Percentiles rank a stretch among this genome's conserved stretches.
phyloP scores from a whole-genome alignment of 92 coral and sea anemone species.

The Blastomussa wellsi region DNA sequence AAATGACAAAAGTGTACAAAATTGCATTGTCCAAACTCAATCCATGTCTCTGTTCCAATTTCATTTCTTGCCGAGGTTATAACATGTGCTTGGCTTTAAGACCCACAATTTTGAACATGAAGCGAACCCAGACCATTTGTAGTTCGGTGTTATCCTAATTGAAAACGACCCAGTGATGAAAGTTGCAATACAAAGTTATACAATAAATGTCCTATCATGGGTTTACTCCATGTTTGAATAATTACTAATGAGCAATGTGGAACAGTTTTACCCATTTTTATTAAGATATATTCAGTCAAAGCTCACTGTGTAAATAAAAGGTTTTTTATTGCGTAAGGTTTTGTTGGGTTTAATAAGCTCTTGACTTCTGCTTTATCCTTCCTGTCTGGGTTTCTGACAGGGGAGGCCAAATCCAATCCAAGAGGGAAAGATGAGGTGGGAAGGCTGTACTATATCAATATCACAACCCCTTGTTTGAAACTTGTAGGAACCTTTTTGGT shows the following conservation, averaged over 20 bases:
- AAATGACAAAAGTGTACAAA: no score
- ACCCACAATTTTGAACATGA: neutral
- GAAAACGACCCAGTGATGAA: neutral
- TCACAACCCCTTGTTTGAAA: neutral
- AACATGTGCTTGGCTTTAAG: neutral
- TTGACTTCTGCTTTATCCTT: neutral
- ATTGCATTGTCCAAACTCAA: neutral
- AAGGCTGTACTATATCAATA: neutral
- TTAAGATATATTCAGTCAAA: neutral
- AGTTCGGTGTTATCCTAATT: neutral
- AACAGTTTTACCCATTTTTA: neutral
- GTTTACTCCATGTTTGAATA: neutral
- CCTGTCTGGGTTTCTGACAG: neutral
- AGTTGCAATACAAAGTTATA: neutral
- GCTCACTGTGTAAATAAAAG: slow-evolving; percentile 16
- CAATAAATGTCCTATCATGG: neutral
- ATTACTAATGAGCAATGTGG: neutral
- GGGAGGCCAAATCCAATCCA: no score
- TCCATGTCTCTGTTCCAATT: neutral
- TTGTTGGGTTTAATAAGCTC: neutral
- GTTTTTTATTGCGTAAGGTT: neutral
- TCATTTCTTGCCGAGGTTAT: neutral
- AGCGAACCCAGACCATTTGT: neutral
- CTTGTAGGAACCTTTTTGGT: neutral
- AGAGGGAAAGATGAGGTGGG: no score